Percentiles rank a stretch among this genome's conserved stretches.
These are phyloP conservation scores for Ophonus ardosiacus DNA, from an alignment of 2,888 invertebrate genomes.

Conservation along the genomic window DNA sequence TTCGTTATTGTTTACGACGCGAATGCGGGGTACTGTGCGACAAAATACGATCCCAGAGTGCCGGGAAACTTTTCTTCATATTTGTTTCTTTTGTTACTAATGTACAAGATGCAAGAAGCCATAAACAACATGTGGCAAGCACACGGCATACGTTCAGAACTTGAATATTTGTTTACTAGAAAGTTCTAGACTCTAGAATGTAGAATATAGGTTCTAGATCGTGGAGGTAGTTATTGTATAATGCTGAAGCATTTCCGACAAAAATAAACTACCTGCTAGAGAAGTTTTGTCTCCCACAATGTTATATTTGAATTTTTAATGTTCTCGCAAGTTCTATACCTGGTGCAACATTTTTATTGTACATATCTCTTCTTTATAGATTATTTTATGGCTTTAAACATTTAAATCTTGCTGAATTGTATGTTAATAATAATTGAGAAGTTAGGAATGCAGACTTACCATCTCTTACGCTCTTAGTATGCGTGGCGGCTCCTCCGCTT, in stretches of 20 bases:
- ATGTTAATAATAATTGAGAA: slow-evolving; percentile 49
- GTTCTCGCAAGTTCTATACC: background rate
- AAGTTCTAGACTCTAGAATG: background rate
- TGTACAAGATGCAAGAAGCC: slow-evolving; percentile 9
- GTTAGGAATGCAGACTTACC: slow-evolving; percentile 78
- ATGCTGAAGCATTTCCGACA: slow-evolving; percentile 25
- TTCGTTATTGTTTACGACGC: slow-evolving; percentile 54
- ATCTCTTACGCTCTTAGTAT: slow-evolving; percentile 86
- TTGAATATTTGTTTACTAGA: background rate
- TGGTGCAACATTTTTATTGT: background rate
- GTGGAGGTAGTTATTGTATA: background rate
- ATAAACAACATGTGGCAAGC: slow-evolving; percentile 62
- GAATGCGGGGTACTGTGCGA: slow-evolving; percentile 43
- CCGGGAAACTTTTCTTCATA: slow-evolving; percentile 55
- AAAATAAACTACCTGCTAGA: slow-evolving; percentile 59
- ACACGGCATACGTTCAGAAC: background rate
- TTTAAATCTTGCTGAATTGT: background rate
- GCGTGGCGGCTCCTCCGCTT: slow-evolving; percentile 85
- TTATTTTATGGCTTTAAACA: background rate
- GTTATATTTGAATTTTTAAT: slow-evolving; percentile 52
- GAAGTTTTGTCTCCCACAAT: slow-evolving; percentile 41
- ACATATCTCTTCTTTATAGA: background rate
- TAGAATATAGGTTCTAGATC: background rate
- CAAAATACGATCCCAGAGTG: slow-evolving; percentile 51
- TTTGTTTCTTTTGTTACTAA: slow-evolving; percentile 40